A percentile compares a stretch with the other conserved stretches of the same genome.
Conservation (phyloP, 2,888 invertebrate genomes). For the Cyclophora punctaria region DNA sequence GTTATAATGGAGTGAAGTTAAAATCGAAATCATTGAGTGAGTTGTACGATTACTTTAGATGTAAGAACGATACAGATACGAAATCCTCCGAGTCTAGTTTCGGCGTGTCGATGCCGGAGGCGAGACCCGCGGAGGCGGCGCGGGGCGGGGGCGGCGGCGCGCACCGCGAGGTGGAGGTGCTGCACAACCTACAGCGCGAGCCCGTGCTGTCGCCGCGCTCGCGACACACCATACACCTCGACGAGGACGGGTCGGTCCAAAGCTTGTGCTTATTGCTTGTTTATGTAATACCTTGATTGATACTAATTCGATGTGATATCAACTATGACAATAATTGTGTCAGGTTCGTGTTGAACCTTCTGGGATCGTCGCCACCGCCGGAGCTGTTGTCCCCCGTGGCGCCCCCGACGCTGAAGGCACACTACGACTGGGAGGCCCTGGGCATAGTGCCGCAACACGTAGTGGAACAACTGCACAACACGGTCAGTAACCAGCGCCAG, state of each 20-base stretch:
- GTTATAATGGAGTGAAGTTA: constrained; percentile 48
- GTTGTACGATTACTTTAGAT: constrained; percentile 64
- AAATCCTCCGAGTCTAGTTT: constrained; percentile 45
- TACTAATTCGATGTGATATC: neutral
- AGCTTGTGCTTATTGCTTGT: neutral
- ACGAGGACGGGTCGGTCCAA: constrained; percentile 58
- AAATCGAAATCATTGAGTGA: constrained; percentile 70
- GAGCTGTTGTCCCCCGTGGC: constrained; percentile 46
- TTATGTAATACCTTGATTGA: neutral
- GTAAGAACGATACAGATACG: constrained; percentile 43
- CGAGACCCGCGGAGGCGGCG: constrained; percentile 52
- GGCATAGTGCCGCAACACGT: constrained; percentile 76
- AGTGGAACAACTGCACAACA: constrained; percentile 79
- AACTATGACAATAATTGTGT: constrained; percentile 2
- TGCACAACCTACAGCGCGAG: constrained; percentile 81
- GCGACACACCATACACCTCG: constrained; percentile 53
- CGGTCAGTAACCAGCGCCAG: constrained; percentile 62
- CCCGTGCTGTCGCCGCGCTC: constrained; percentile 73
- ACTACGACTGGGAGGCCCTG: constrained; percentile 77
- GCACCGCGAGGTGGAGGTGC: constrained; percentile 79
- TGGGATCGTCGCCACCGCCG: constrained; percentile 47
- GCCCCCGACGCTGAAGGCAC: constrained; percentile 45
- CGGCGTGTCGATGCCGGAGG: constrained; percentile 50
- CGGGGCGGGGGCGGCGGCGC: constrained; percentile 64
- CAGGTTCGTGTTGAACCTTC: constrained; percentile 57